phyloP scores from a whole-genome alignment of 1,140 invertebrate genomes.

The Brachionus angularis region DNA sequence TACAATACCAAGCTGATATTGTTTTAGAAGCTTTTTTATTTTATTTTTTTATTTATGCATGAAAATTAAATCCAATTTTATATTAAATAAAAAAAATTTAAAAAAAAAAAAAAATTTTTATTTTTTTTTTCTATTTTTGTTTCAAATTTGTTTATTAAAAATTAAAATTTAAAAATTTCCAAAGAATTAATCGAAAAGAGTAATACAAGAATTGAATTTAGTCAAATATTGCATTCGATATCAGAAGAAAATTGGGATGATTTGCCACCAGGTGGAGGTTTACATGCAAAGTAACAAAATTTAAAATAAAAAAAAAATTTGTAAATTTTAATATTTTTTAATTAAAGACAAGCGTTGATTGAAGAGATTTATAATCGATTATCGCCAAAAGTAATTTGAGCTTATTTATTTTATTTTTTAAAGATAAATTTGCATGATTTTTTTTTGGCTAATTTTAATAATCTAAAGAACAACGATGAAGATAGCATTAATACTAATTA shows the following conservation, averaged over 20 bases:
- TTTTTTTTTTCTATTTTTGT: neutral
- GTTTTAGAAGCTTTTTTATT: neutral
- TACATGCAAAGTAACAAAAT: constrained; percentile 34
- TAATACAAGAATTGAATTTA: constrained; percentile 2
- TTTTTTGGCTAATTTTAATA: neutral
- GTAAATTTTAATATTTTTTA: neutral
- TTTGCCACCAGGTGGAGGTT: constrained; percentile 34
- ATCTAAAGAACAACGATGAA: constrained; percentile 6
- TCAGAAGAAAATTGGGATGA: constrained; percentile 41
- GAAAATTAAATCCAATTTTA: too few relatives aligned
- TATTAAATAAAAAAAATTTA: too few relatives aligned
- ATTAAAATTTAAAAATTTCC: neutral
- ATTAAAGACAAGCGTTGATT: constrained; percentile 35
- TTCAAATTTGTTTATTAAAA: neutral
- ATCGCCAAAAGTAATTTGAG: neutral
- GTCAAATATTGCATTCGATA: constrained; percentile 10
- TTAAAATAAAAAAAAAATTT: neutral
- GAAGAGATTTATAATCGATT: constrained; percentile 27
- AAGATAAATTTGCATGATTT: too few relatives aligned
- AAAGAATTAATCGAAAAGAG: constrained; percentile 41
- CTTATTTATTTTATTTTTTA: too few relatives aligned
- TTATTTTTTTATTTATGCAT: constrained; percentile 16
- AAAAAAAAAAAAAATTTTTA: neutral
- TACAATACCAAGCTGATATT: too few relatives aligned
- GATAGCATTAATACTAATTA: constrained; percentile 19